A percentile compares a stretch with the other conserved stretches of the same genome.
phyloP scores from a whole-genome alignment of 2,797 vertebrate species.

The Sebastes itinus region DNA sequence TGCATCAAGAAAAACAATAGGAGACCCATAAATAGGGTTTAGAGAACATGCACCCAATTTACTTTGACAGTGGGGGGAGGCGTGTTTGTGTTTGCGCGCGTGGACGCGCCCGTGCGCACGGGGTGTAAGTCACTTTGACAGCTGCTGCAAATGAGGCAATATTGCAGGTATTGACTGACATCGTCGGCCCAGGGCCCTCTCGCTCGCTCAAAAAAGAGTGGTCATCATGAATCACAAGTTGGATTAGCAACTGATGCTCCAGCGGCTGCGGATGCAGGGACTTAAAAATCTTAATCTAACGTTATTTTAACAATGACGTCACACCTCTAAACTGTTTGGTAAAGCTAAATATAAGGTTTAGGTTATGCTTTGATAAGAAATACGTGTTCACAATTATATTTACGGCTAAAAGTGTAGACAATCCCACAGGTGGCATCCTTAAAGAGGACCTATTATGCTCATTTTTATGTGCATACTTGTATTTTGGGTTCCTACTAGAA shows the following conservation, averaged over 20 bases:
- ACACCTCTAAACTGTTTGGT: not conserved
- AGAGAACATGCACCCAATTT: constrained; percentile 80
- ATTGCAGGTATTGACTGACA: constrained; percentile 77
- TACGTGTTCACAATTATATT: not conserved
- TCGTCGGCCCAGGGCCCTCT: constrained; percentile 24
- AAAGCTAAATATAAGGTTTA: not conserved
- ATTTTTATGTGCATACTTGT: too few species aligned
- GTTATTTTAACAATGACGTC: not conserved
- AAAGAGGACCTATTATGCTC: too few species aligned
- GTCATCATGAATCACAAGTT: constrained; percentile 61
- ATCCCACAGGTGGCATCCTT: not conserved
- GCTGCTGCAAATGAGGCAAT: constrained; percentile 76
- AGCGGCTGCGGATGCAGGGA: not conserved
- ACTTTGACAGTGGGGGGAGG: constrained; percentile 63
- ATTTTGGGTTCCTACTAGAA: too few species aligned
- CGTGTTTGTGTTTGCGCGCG: not conserved
- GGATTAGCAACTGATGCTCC: constrained; percentile 16
- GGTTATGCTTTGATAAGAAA: not conserved
- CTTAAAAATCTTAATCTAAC: not conserved
- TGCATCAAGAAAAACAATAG: constrained; percentile 75
- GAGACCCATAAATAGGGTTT: constrained; percentile 76
- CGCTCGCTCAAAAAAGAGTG: constrained; percentile 30
- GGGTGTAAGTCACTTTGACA: constrained; percentile 72
- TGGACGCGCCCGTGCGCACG: not conserved
- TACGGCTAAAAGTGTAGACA: not conserved